A percentile compares a stretch with the other conserved stretches of the same genome.
Evolutionary conservation across 1,140 invertebrate genomes (phyloP).

Genomic region (Drosophila pectinifera): DNA sequence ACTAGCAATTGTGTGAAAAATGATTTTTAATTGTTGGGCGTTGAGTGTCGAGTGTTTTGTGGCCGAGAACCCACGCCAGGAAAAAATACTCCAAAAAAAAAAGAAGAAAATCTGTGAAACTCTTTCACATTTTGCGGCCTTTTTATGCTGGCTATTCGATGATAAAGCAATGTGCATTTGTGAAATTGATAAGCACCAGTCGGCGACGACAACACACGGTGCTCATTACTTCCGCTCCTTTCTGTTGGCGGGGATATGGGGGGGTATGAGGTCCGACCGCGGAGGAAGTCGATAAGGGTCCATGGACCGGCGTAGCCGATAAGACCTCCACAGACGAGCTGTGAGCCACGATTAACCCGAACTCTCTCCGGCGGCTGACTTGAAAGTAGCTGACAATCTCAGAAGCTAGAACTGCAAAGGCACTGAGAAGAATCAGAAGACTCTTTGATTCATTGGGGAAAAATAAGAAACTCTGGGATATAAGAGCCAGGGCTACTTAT

Average conservation of each 20-base stretch:
- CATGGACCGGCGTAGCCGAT: conserved; percentile 15
- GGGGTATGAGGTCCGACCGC: background rate
- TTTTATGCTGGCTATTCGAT: conserved; percentile 29
- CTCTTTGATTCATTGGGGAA: background rate
- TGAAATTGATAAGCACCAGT: conserved; percentile 53
- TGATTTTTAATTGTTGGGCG: conserved; percentile 75
- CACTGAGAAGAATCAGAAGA: background rate
- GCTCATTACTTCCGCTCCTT: conserved; percentile 44
- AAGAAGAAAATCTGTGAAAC: conserved; percentile 12
- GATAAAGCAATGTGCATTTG: conserved; percentile 57
- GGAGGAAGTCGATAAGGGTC: conserved; percentile 47
- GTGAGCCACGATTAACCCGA: conserved; percentile 29
- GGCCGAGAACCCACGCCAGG: conserved; percentile 15
- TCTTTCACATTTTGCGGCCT: conserved; percentile 27
- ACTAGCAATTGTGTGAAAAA: conserved; percentile 70
- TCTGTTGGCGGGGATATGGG: background rate
- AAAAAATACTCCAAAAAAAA: background rate
- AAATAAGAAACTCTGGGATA: background rate
- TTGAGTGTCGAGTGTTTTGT: conserved; percentile 56
- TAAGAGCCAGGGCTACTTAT: too few species aligned
- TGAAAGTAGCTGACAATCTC: conserved; percentile 32
- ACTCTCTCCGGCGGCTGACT: conserved; percentile 25
- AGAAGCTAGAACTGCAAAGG: conserved; percentile 16
- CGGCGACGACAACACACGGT: conserved; percentile 35
- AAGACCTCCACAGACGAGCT: conserved; percentile 15